Evolutionary conservation across 2,113 vertebrate genomes (phyloP), one percentile per base, ranked within the genome.

Genomic region (Syngnathus floridae): DNA sequence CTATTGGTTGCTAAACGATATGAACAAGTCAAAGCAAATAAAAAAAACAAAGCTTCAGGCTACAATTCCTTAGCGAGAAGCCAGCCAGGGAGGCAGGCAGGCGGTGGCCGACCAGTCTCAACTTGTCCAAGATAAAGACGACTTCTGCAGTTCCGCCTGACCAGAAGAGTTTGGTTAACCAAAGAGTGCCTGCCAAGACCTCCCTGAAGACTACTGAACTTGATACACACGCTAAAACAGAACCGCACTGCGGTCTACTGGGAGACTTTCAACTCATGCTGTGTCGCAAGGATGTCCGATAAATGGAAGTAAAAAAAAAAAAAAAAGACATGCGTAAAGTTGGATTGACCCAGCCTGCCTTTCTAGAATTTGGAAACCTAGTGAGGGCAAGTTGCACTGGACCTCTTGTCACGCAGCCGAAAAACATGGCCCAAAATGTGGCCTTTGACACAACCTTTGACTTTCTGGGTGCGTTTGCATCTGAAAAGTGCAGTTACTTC

Each of bases 151-250:
- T 26, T 67, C 26, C 46, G 71, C 57, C 63, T 71, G 26, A 64
- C 73, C 75, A 80, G 65, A 66, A 71, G 40, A 16, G 41, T 74
- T 71, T 73, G 86, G 77, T 81, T 79, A 81, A 82, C 82, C 82
- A 36, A 22, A 31, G 5, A 66, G 66, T 35, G 54, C 19, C 4
- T 37, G 77, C 17, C 45, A 58, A 78, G 57, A 68, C 13, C 8
- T 41, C 67, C 4, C 36, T 35, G 62, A 0, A 62, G 56, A 56
- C 54, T 19, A 36, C 40, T 17, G 14, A 58, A 81, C 74, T 72
- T 81, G 82, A 78, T 3, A 67, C 49, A 56, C 41, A 46, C 54
- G 38, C 45, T 35, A n/a, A 59, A 45, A 19, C 1, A 66, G 22
- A 65, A 69, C 58, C 64, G 62, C 60, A 69, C 58, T 4, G 11